These are phyloP conservation scores for Platalea minor DNA, from an alignment of 2,797 vertebrate species.

Conservation along the genomic window DNA sequence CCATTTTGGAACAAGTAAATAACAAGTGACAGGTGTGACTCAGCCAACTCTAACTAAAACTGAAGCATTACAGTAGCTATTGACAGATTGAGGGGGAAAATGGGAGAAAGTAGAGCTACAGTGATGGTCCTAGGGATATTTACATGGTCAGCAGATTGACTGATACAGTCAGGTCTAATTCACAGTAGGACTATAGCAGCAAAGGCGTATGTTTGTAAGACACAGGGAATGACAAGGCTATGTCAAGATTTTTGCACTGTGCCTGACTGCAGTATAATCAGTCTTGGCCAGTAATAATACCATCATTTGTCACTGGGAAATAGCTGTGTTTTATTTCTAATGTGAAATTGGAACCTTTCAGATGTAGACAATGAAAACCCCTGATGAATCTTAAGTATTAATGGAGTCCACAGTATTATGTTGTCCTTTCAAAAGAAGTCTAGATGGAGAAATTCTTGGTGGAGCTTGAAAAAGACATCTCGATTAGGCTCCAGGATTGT, in stretches of 20 bases:
- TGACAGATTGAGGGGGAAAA: not conserved
- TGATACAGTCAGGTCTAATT: not conserved
- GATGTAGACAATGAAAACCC: rapidly evolving
- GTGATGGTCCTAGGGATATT: not conserved
- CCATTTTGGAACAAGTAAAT: not conserved
- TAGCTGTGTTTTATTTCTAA: not conserved
- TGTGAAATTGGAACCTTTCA: not conserved
- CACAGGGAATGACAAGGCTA: not conserved
- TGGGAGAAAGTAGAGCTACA: not conserved
- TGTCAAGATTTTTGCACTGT: not conserved
- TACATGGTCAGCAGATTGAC: not conserved
- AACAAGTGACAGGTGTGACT: constrained; percentile 36
- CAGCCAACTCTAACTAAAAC: not conserved
- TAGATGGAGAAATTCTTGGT: not conserved
- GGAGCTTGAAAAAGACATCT: not conserved
- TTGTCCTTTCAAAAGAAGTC: not conserved
- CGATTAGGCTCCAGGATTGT: not conserved
- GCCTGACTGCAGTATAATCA: not conserved
- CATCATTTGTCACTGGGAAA: not conserved
- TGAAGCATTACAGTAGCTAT: not conserved
- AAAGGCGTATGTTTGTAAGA: not conserved
- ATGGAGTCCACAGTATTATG: not conserved
- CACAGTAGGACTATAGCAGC: not conserved
- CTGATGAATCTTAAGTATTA: not conserved
- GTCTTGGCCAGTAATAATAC: not conserved